A percentile compares a stretch with the other conserved stretches of the same genome.
Conservation (phyloP, 2,113 vertebrate species). For the Dipodomys spectabilis region DNA sequence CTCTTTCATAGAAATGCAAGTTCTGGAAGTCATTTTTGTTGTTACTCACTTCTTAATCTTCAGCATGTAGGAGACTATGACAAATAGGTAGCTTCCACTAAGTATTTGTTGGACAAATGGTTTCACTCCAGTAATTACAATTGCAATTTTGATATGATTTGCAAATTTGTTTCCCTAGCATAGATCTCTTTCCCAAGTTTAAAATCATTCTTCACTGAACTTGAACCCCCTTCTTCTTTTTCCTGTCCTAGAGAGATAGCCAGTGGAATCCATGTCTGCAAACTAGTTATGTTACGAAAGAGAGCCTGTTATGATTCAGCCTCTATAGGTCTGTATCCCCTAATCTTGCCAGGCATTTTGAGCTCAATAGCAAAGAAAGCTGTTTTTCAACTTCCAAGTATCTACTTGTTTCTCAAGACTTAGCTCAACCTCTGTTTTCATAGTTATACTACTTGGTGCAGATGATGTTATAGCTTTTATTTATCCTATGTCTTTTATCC, state of each 20-base stretch:
- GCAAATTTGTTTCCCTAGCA: not conserved
- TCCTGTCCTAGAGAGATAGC: not conserved
- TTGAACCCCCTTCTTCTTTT: not conserved
- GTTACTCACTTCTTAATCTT: not conserved
- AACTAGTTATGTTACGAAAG: not conserved
- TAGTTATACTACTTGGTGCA: not conserved
- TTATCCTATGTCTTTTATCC: not conserved
- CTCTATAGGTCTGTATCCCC: not conserved
- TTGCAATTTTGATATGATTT: not conserved
- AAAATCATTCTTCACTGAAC: too few species aligned
- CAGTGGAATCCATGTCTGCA: not conserved
- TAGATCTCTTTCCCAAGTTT: not conserved
- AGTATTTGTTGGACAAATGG: slow-evolving; percentile 18
- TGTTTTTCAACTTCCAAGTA: not conserved
- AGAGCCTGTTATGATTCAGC: not conserved
- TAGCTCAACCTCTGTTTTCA: not conserved
- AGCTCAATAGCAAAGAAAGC: not conserved
- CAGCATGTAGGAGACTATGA: not conserved
- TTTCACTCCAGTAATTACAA: not conserved
- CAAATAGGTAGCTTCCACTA: not conserved
- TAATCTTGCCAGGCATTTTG: not conserved
- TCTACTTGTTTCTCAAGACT: not conserved
- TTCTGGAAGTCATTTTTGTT: not conserved
- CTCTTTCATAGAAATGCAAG: not conserved
- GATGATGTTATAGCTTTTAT: not conserved